Conservation (phyloP, 2,797 vertebrate genomes). For the Crypturellus tataupa region DNA sequence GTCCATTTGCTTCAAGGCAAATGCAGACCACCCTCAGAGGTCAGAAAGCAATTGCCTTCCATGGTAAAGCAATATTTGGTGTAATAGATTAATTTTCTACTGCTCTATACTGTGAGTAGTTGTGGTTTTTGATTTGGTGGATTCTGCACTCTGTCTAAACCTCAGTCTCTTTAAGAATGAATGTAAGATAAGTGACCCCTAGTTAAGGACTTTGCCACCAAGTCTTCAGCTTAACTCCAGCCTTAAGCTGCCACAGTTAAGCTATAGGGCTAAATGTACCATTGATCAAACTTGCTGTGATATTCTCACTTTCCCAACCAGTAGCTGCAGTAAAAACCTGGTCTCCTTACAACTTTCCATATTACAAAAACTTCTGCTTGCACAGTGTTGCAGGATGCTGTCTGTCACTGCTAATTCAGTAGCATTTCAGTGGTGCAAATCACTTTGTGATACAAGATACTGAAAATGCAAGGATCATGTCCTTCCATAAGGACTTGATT, state of each 20-base stretch:
- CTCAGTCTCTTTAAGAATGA: not conserved
- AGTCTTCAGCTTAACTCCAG: not conserved
- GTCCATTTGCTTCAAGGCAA: not conserved
- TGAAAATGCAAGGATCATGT: fast-evolving
- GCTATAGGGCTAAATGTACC: not conserved
- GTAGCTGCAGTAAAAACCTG: not conserved
- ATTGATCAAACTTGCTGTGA: not conserved
- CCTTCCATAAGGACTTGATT: not conserved
- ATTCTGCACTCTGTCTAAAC: not conserved
- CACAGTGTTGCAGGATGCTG: not conserved
- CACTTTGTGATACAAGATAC: not conserved
- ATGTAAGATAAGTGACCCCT: not conserved
- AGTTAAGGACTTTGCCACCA: not conserved
- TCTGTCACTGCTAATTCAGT: not conserved
- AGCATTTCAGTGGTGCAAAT: not conserved
- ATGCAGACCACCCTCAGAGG: conserved; percentile 12
- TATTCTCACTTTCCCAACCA: not conserved
- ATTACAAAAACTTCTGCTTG: not conserved
- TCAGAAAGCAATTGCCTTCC: conserved; percentile 17
- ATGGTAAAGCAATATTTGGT: not conserved
- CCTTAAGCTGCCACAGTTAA: not conserved
- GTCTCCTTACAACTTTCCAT: not conserved
- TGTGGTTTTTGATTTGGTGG: not conserved
- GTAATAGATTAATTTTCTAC: conserved; percentile 18
- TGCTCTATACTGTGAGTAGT: not conserved